phyloP scores from a whole-genome alignment of 2,797 vertebrate species.

The Sciaenops ocellatus region DNA sequence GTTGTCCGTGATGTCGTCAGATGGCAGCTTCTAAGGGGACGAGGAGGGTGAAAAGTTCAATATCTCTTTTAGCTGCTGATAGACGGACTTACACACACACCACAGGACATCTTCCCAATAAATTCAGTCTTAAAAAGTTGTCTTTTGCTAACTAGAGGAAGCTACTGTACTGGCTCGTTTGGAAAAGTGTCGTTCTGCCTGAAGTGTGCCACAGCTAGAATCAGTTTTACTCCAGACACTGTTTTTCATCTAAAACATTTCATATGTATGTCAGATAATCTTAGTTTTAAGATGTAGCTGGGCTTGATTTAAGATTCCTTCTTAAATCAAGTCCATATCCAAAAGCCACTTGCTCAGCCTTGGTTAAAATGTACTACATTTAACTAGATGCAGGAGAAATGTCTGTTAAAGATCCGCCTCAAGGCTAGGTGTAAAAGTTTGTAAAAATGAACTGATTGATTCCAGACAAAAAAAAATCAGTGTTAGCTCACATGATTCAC shows the following conservation, averaged over 20 bases:
- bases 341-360: neutral
- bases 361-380: neutral
- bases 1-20: constrained; percentile 75
- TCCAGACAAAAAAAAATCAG: neutral
- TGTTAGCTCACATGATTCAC: neutral
- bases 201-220: neutral
- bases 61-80: constrained; percentile 68
- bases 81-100: constrained; percentile 36
- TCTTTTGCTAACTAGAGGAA: constrained; percentile 19
- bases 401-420: neutral
- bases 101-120: constrained; percentile 32
- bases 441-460: neutral
- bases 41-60: constrained; percentile 83
- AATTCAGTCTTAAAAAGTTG: constrained; percentile 29
- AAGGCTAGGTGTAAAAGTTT: neutral
- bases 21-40: constrained; percentile 74
- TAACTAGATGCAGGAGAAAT: neutral
- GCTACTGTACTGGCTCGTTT: constrained; percentile 34
- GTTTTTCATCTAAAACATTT: neutral
- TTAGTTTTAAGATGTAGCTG: neutral
- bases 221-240: neutral
- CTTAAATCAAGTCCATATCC: too few species aligned
- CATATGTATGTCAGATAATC: neutral
- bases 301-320: neutral
- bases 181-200: constrained; percentile 12